Evolutionary conservation across 1,140 invertebrate genomes (phyloP).

Genomic region (Apis mellifera): Amel_HAv3.1 CM009940.2:6041501-6042000

Average conservation of each 20-base stretch:
- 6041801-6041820: conserved; percentile 68
- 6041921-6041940: conserved; percentile 18
- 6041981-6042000: conserved; percentile 57
- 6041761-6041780: conserved; percentile 53
- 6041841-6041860: conserved; percentile 62
- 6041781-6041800: conserved; percentile 61
- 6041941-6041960: too few species aligned
- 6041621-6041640: not conserved
- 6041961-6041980: conserved; percentile 41
- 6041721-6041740: not conserved
- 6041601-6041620: conserved; percentile 9
- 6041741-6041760: conserved; percentile 56
- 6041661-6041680: not conserved
- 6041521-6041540: too few species aligned
- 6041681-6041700: conserved; percentile 2
- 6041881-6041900: conserved; percentile 50
- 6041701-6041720: not conserved
- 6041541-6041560: too few species aligned
- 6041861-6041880: conserved; percentile 70
- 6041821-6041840: conserved; percentile 65
- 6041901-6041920: conserved; percentile 26
- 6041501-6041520: too few species aligned
- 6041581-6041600: not conserved
- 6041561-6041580: not conserved
- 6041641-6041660: not conserved